A percentile compares a stretch with the other conserved stretches of the same genome.
These are phyloP conservation scores for Huso huso DNA, from an alignment of 2,797 vertebrate species.

Conservation along the genomic window DNA sequence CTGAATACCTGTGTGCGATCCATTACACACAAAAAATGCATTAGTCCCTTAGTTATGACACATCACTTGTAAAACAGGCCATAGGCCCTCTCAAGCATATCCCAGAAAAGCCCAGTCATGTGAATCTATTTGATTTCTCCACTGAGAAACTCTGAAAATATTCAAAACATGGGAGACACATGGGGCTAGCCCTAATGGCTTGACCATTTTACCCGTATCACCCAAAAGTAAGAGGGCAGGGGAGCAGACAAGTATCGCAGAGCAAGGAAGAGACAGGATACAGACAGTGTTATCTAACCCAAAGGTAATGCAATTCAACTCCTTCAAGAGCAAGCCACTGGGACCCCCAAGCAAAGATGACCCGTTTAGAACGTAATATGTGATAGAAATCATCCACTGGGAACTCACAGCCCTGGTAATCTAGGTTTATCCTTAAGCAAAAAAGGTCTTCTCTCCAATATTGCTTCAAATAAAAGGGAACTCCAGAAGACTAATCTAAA, in stretches of 20 bases:
- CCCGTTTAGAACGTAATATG: constrained; percentile 60
- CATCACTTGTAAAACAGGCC: no score
- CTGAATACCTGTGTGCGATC: no score
- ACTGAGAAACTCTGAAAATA: not conserved
- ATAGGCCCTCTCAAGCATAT: not conserved
- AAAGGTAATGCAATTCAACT: constrained; percentile 38
- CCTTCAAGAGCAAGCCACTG: constrained; percentile 26
- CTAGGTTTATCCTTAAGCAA: constrained; percentile 45
- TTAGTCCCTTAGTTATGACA: no score
- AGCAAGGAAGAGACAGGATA: constrained; percentile 29
- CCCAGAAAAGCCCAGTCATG: not conserved
- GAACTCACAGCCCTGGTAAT: constrained; percentile 48
- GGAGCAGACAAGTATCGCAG: constrained; percentile 19
- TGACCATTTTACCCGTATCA: not conserved
- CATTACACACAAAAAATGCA: no score
- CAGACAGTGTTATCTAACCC: constrained; percentile 14
- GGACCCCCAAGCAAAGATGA: constrained; percentile 48
- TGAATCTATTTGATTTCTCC: not conserved
- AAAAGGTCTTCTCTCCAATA: constrained; percentile 29
- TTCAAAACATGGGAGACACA: not conserved
- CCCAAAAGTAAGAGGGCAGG: not conserved
- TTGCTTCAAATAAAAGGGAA: constrained; percentile 45
- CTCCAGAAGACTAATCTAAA: constrained; percentile 42
- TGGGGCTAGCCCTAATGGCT: not conserved
- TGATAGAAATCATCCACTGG: constrained; percentile 46